Percentiles rank a stretch among this genome's conserved stretches.
Evolutionary conservation across 2,113 vertebrate genomes (phyloP).

Genomic region (Isurus oxyrinchus): DNA sequence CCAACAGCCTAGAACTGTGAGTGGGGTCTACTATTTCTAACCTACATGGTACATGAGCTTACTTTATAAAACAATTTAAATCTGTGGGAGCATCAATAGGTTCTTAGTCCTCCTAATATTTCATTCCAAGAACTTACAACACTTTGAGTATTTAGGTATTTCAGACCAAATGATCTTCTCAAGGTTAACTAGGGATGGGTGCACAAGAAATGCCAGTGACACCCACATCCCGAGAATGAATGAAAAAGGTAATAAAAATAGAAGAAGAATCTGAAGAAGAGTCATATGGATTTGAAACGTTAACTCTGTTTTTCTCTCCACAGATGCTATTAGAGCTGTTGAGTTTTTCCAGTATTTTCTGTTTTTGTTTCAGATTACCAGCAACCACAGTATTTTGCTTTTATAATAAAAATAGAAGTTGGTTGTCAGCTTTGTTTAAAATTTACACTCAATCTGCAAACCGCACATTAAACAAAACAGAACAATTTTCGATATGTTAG

Average conservation of each 20-base stretch:
- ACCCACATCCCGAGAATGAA: not conserved
- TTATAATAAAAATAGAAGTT: not conserved
- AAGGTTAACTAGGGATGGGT: not conserved
- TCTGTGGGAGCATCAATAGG: not conserved
- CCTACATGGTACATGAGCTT: not conserved
- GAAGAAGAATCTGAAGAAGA: too few relatives aligned
- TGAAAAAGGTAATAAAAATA: not conserved
- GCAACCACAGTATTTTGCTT: too few relatives aligned
- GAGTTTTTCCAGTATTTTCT: too few relatives aligned
- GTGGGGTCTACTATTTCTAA: not conserved
- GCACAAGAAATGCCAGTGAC: not conserved
- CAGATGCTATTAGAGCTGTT: too few relatives aligned
- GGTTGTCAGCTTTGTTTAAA: not conserved
- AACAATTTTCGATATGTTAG: not conserved
- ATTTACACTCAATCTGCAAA: not conserved
- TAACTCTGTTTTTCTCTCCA: too few relatives aligned
- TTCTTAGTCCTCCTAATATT: not conserved
- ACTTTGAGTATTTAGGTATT: not conserved
- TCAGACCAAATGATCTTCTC: not conserved
- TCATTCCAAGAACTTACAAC: not conserved
- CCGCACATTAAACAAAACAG: not conserved
- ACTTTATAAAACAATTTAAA: not conserved
- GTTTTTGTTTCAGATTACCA: too few relatives aligned
- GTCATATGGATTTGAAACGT: too few relatives aligned
- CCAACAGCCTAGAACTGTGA: not conserved